These are phyloP conservation scores for Mechanitis messenoides DNA, from an alignment of 2,888 invertebrate genomes.

Conservation along the genomic window DNA sequence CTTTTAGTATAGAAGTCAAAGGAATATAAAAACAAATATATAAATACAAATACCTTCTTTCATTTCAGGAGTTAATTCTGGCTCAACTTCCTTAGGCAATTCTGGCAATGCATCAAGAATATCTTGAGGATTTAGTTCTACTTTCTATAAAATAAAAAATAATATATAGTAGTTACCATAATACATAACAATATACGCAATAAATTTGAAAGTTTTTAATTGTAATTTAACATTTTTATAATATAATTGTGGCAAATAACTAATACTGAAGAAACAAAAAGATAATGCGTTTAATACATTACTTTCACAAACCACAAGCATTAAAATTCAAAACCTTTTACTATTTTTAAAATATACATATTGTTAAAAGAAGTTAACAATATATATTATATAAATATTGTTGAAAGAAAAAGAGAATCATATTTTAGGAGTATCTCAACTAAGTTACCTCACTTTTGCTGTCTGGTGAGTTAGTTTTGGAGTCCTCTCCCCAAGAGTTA, in stretches of 20 bases:
- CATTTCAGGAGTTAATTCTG: slow-evolving; percentile 78
- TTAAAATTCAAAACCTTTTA: no score
- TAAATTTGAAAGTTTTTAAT: no score
- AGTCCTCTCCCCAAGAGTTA: slow-evolving; percentile 39
- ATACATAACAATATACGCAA: background rate
- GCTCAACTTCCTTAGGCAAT: slow-evolving; percentile 58
- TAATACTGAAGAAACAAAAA: no score
- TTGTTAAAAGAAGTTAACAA: no score
- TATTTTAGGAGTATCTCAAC: background rate
- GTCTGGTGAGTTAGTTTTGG: slow-evolving; percentile 16
- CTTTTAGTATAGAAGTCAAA: no score
- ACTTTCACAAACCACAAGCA: no score
- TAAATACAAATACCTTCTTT: slow-evolving; percentile 74
- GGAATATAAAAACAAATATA: slow-evolving; percentile 39
- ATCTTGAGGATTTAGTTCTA: slow-evolving; percentile 63
- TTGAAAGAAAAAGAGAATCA: background rate
- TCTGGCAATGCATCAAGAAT: slow-evolving; percentile 71
- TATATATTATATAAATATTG: no score
- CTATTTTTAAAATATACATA: no score
- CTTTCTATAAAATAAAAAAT: slow-evolving; percentile 40
- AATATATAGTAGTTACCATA: background rate
- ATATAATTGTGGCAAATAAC: no score
- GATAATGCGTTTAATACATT: no score
- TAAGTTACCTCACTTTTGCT: slow-evolving; percentile 27
- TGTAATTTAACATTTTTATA: no score